These are phyloP conservation scores for Oxycera nigricornis DNA, from an alignment of 2,888 invertebrate genomes.

Conservation along the genomic window DNA sequence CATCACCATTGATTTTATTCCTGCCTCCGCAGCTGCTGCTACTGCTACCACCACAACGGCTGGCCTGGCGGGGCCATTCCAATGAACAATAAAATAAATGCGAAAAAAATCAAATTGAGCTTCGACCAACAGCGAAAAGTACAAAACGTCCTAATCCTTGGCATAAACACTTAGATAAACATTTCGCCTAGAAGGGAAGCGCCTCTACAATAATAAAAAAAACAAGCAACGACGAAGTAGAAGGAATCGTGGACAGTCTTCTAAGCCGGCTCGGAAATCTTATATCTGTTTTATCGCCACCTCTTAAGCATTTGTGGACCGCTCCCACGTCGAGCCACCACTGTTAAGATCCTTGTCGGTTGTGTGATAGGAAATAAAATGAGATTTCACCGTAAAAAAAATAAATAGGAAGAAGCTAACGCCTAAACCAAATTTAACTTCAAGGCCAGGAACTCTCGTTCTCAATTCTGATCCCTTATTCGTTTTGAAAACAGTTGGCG, in stretches of 20 bases:
- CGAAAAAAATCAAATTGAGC: constrained; percentile 34
- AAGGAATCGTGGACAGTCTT: neutral
- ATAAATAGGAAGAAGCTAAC: no score
- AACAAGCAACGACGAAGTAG: no score
- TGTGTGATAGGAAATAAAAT: neutral
- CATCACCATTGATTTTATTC: neutral
- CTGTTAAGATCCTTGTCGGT: neutral
- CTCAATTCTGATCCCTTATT: neutral
- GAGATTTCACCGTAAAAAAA: neutral
- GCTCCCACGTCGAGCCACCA: neutral
- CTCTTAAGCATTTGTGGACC: neutral
- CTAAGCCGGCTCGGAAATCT: neutral
- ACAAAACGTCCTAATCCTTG: constrained; percentile 37
- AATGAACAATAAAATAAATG: neutral
- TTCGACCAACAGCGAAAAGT: constrained; percentile 30
- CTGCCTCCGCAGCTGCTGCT: neutral
- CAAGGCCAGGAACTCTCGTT: neutral
- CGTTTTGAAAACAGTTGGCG: neutral
- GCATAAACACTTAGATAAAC: constrained; percentile 39
- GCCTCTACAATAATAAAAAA: constrained; percentile 25
- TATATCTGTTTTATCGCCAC: constrained; percentile 7
- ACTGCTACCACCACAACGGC: neutral
- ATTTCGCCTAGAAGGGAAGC: constrained; percentile 31
- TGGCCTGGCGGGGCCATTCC: neutral
- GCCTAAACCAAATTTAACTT: no score